phyloP scores from a whole-genome alignment of 2,113 vertebrate species.

The Trochalopteron elliotii region DNA sequence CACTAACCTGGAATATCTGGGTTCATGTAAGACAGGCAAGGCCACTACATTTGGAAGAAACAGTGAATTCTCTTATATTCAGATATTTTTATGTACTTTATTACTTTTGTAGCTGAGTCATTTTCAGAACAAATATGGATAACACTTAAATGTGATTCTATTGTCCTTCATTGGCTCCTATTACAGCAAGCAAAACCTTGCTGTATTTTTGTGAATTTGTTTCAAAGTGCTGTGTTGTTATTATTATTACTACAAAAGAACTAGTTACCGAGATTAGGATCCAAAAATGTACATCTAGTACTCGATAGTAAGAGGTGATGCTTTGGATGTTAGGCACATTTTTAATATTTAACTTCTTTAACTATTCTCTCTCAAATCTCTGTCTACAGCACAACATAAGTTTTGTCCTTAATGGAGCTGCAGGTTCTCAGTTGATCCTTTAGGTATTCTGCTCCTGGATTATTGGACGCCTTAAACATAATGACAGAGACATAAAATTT shows the following conservation, averaged over 20 bases:
- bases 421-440: neutral
- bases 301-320: neutral
- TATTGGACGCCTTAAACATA: neutral
- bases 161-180: neutral
- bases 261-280: neutral
- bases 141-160: neutral
- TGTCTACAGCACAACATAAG: neutral
- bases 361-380: neutral
- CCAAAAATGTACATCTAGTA: neutral
- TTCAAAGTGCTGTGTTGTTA: neutral
- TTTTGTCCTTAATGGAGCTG: neutral
- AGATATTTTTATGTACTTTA: neutral
- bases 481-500: neutral
- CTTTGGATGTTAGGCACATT: neutral
- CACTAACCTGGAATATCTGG: neutral
- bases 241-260: neutral
- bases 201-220: neutral
- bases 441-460: neutral
- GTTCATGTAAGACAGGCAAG: neutral
- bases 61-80: neutral
- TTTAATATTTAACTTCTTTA: neutral
- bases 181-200: neutral
- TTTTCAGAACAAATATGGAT: neutral
- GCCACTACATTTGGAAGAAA: neutral
- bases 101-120: neutral